Percentiles rank a stretch among this genome's conserved stretches.
These are phyloP conservation scores for Agapornis canus DNA, from an alignment of 2,797 vertebrate species.

Conservation along the genomic window DNA sequence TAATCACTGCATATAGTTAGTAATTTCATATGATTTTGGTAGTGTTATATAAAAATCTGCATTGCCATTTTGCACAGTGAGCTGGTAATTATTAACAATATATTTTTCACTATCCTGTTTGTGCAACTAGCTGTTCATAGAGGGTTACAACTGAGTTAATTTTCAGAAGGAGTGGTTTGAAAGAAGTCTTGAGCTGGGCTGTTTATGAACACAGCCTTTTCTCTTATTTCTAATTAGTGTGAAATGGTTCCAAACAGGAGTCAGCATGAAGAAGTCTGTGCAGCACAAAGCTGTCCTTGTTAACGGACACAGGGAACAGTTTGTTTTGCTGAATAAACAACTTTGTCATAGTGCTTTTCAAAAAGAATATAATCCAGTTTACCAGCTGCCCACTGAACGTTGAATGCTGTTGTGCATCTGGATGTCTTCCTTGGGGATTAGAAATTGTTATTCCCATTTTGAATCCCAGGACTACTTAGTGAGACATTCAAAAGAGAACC, in stretches of 20 bases:
- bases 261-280: conserved; percentile 63
- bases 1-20: background rate
- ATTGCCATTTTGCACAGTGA: conserved; percentile 55
- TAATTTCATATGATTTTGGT: conserved; percentile 21
- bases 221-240: conserved; percentile 81
- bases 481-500: background rate
- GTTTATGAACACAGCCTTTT: conserved; percentile 72
- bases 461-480: background rate
- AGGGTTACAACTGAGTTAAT: conserved; percentile 77
- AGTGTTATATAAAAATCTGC: conserved; percentile 61
- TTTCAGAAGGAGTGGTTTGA: conserved; percentile 69
- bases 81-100: conserved; percentile 75
- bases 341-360: conserved; percentile 70
- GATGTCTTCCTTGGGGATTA: conserved; percentile 65
- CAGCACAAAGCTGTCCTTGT: conserved; percentile 75
- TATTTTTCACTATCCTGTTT: conserved; percentile 67
- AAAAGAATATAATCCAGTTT: conserved; percentile 69
- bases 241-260: conserved; percentile 76
- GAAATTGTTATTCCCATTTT: conserved; percentile 51
- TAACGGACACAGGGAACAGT: conserved; percentile 76
- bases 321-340: conserved; percentile 79
- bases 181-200: conserved; percentile 49
- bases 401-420: conserved; percentile 55
- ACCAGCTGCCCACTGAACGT: conserved; percentile 56
- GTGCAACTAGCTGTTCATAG: conserved; percentile 55